Conservation (phyloP, 1,140 invertebrate genomes). For the Sinonovacula constricta region DNA sequence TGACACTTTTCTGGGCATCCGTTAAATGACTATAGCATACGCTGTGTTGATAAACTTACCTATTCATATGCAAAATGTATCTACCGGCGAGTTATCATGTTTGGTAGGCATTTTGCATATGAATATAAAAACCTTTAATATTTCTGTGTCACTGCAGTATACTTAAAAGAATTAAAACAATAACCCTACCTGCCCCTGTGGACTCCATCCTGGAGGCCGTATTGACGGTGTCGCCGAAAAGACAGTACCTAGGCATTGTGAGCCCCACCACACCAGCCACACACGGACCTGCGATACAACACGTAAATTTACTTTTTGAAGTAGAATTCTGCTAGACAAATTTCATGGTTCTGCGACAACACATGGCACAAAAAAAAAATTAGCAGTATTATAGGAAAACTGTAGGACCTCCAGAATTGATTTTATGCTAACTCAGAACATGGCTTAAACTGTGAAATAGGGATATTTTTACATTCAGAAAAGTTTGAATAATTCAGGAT, state of each 20-base stretch:
- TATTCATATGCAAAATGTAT: no score
- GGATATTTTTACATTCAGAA: no score
- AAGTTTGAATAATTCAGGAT: no score
- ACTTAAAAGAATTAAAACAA: no score
- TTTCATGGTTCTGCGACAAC: background rate
- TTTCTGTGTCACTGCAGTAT: no score
- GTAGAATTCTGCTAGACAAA: background rate
- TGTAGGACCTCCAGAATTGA: no score
- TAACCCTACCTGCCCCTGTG: conserved; percentile 57
- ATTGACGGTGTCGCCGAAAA: conserved; percentile 58
- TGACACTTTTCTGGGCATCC: no score
- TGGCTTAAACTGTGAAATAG: no score
- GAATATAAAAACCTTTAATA: background rate
- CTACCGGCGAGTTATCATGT: background rate
- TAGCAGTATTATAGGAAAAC: background rate
- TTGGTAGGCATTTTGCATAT: background rate
- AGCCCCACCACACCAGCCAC: conserved; percentile 66
- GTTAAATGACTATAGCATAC: no score
- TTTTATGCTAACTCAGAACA: no score
- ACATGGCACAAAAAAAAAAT: background rate
- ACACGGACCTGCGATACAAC: conserved; percentile 53
- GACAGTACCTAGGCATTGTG: no score
- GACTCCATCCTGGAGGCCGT: conserved; percentile 59
- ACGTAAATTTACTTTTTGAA: background rate
- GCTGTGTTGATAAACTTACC: no score